phyloP scores from a whole-genome alignment of 2,113 vertebrate species.

The Callaeas wilsoni region DNA sequence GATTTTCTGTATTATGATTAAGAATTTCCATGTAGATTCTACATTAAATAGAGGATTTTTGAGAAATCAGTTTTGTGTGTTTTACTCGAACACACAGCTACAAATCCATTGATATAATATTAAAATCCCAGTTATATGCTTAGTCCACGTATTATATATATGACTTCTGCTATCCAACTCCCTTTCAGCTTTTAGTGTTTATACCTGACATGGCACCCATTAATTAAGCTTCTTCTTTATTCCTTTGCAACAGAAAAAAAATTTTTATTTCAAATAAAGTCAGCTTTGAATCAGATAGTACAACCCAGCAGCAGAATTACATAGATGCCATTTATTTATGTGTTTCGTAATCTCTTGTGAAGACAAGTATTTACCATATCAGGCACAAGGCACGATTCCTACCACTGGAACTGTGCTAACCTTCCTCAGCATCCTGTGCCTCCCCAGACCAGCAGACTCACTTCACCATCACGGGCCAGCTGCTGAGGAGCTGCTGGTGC shows the following conservation, averaged over 20 bases:
- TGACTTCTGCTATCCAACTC: background rate
- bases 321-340: background rate
- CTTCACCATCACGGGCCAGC: background rate
- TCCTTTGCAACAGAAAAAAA: background rate
- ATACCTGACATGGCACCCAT: background rate
- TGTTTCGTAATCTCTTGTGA: background rate
- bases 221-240: background rate
- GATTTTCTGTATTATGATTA: background rate
- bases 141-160: background rate
- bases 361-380: background rate
- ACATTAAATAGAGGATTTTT: background rate
- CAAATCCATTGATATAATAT: background rate
- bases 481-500: background rate
- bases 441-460: background rate
- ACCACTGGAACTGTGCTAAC: background rate
- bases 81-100: background rate
- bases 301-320: background rate
- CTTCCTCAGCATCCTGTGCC: background rate
- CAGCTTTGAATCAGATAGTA: background rate
- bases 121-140: background rate
- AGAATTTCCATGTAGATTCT: background rate
- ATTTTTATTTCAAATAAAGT: background rate
- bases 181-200: background rate
- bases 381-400: background rate
- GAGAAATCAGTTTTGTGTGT: background rate